These are phyloP conservation scores for Semotilus atromaculatus DNA, from an alignment of 2,797 vertebrate genomes.

Conservation along the genomic window DNA sequence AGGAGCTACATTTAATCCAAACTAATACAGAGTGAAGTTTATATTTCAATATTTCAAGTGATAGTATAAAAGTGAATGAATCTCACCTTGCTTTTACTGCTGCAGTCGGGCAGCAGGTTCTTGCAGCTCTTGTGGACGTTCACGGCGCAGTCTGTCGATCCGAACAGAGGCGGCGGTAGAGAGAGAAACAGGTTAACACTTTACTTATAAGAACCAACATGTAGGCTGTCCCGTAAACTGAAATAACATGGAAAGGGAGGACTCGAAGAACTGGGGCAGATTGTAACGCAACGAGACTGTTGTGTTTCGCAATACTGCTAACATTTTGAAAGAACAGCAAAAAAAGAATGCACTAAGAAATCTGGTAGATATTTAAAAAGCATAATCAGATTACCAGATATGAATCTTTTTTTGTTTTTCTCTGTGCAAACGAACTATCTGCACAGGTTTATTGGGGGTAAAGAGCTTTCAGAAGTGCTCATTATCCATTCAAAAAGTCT, in stretches of 20 bases:
- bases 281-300: background rate
- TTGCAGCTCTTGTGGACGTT: slow-evolving; percentile 91
- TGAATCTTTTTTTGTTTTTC: background rate
- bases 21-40: background rate
- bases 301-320: background rate
- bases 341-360: background rate
- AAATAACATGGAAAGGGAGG: background rate
- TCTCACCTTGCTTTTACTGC: slow-evolving; percentile 85
- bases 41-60: background rate
- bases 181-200: slow-evolving; percentile 18
- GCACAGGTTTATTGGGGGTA: background rate
- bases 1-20: background rate
- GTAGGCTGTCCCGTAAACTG: background rate
- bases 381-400: background rate
- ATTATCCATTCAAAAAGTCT: slow-evolving; percentile 22
- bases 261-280: background rate
- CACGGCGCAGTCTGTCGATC: slow-evolving; percentile 84
- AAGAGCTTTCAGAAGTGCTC: background rate
- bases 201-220: slow-evolving; percentile 11
- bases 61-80: background rate
- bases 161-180: slow-evolving; percentile 48
- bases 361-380: too few species aligned
- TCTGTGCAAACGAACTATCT: too few species aligned
- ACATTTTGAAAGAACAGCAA: background rate
- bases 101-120: slow-evolving; percentile 87